A percentile compares a stretch with the other conserved stretches of the same genome.
Conservation (phyloP, 2,888 invertebrate genomes). For the Bembecia ichneumoniformis region DNA sequence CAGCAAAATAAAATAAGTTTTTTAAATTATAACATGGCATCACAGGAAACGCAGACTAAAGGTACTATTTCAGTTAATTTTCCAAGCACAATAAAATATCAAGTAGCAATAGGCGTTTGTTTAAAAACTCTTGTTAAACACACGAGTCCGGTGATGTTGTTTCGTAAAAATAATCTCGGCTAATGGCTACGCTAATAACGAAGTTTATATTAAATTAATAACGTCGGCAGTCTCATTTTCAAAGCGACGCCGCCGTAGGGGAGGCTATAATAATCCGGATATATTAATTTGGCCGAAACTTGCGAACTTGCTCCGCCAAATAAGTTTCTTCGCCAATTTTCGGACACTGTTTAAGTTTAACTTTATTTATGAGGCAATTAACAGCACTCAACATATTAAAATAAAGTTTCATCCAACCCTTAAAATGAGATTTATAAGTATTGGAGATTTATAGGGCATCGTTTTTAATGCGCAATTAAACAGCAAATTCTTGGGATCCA, state of each 20-base stretch:
- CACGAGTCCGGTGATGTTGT: not conserved
- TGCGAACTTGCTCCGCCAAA: constrained; percentile 13
- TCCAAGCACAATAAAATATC: too few relatives aligned
- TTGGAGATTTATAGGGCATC: not conserved
- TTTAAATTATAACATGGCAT: too few relatives aligned
- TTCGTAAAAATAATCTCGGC: not conserved
- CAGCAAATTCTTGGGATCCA: too few relatives aligned
- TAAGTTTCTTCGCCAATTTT: constrained; percentile 17
- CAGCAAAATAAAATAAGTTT: too few relatives aligned
- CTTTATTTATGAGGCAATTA: constrained; percentile 26
- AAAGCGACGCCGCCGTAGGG: not conserved
- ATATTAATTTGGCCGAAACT: constrained; percentile 14
- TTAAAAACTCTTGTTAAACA: too few relatives aligned
- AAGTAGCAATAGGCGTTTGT: too few relatives aligned
- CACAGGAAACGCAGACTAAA: too few relatives aligned
- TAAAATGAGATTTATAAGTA: constrained; percentile 7
- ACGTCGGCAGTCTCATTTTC: not conserved
- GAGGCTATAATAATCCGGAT: constrained; percentile 4
- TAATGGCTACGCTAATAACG: not conserved
- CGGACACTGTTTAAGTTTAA: constrained; percentile 14
- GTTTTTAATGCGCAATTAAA: too few relatives aligned
- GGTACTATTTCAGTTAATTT: too few relatives aligned
- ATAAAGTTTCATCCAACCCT: constrained; percentile 10
- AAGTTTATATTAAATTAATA: not conserved
- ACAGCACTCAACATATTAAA: constrained; percentile 18